These are phyloP conservation scores for Octopus sinensis DNA, from an alignment of 1,140 invertebrate genomes.

Conservation along the genomic window DNA sequence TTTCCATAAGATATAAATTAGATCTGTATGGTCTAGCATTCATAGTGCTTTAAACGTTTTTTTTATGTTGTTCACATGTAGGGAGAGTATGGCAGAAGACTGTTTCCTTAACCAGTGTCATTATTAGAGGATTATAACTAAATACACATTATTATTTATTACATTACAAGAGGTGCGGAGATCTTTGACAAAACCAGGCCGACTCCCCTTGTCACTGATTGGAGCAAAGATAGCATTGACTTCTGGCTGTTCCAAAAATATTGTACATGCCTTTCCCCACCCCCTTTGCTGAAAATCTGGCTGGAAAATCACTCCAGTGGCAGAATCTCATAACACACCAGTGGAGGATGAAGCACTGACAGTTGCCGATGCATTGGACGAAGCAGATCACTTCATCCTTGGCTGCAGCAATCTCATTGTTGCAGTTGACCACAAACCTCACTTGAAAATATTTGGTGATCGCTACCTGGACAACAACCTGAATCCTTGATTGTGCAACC, in stretches of 20 bases:
- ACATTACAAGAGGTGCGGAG: too few relatives aligned
- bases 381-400: constrained; percentile 30
- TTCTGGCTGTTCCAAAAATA: constrained; percentile 25
- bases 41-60: too few relatives aligned
- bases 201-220: too few relatives aligned
- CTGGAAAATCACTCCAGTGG: constrained; percentile 30
- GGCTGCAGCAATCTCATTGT: constrained; percentile 30
- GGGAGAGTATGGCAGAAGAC: too few relatives aligned
- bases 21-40: too few relatives aligned
- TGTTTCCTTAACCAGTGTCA: too few relatives aligned
- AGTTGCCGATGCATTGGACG: constrained; percentile 34
- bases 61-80: too few relatives aligned
- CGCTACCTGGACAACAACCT: constrained; percentile 23
- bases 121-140: too few relatives aligned
- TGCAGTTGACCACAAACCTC: constrained; percentile 35
- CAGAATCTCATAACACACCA: constrained; percentile 36
- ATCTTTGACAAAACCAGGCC: too few relatives aligned
- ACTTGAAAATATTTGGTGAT: constrained; percentile 27
- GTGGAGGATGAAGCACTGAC: constrained; percentile 36
- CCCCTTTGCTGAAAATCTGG: constrained; percentile 24
- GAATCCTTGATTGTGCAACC: constrained; percentile 25
- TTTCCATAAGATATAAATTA: too few relatives aligned
- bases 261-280: constrained; percentile 17
- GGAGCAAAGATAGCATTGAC: constrained; percentile 10
- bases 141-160: too few relatives aligned